Base-by-base conservation (phyloP, 2,888 invertebrate genomes). In the Diogma glabrata region DNA sequence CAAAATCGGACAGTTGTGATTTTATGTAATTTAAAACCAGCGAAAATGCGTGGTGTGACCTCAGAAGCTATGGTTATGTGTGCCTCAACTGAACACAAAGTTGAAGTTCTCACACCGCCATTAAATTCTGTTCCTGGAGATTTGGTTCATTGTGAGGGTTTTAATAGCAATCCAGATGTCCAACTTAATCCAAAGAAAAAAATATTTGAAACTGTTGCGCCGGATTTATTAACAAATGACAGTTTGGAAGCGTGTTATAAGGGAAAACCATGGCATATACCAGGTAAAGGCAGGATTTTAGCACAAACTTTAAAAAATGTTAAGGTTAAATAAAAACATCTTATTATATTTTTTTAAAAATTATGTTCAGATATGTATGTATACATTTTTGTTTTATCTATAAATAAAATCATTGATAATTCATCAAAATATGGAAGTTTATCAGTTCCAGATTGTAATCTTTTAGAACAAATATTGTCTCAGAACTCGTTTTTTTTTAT, bases 1-100 rank as follows among this genome's bases (percentile, higher is more conserved):
- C 77, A 78, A 60, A 76, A 90, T 60, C 78, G 84, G 48, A 64
- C 81, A 64, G 93, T 92, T 4, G 79, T 96, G 60, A 80, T 95
- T 2, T 71, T 96, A 33, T 92, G 92, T 62, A 96, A 96, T 68
- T 74, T 96, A 45, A 96, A 96, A 69, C 91, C 95, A 47, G 91
- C 86, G 0, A 95, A 95, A 77, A 86, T 87, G 84, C 75, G 86
- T 51, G 86, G 86, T 49, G 75, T 95, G 17, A 79, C 82, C 50
- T 94, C 94, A 0, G 87, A 94, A 69, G 95, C 87, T 3, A 96
- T 96, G 95, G 91, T 95, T 6, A 90, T 95, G 88, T 95, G 95
- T 72, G 94, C 94, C 3, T 82, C 81, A 33, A 77, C 81, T 49
- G 73, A 81, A 9, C 79, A 82, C 2, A 81, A 84, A 62, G 86